These are phyloP conservation scores for Gila orcuttii DNA, from an alignment of 2,113 vertebrate species.

Conservation along the genomic window DNA sequence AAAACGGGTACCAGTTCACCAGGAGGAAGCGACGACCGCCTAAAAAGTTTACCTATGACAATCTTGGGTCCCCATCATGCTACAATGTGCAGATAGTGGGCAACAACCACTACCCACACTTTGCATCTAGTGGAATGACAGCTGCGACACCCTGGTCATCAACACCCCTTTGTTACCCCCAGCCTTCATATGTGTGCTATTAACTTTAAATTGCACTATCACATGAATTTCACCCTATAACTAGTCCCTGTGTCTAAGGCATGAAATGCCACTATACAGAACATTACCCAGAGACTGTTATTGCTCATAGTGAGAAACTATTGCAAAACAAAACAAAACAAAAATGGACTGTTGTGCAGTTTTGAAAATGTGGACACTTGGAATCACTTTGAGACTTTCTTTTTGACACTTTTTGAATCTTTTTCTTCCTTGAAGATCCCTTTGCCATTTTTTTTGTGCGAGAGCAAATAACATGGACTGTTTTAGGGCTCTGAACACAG, in stretches of 20 bases:
- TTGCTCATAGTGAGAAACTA: constrained; percentile 1
- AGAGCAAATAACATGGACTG: too few species aligned
- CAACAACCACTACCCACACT: neutral
- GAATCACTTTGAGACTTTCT: too few species aligned
- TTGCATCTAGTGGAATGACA: neutral
- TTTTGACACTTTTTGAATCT: too few species aligned
- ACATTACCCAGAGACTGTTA: constrained; percentile 6
- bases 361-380: neutral
- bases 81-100: neutral
- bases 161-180: constrained; percentile 9
- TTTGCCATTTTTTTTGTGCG: too few species aligned
- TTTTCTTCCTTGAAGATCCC: too few species aligned
- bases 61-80: neutral
- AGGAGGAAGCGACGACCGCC: neutral
- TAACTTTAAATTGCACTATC: neutral
- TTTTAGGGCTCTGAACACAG: too few species aligned
- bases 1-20: neutral
- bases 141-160: neutral
- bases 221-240: neutral
- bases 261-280: neutral
- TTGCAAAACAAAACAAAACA: neutral
- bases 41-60: constrained; percentile 4
- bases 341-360: neutral
- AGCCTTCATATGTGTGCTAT: neutral
- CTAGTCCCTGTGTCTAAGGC: neutral